Base-by-base conservation (phyloP, 2,797 vertebrate genomes). In the Chaetodon trifasciatus region DNA sequence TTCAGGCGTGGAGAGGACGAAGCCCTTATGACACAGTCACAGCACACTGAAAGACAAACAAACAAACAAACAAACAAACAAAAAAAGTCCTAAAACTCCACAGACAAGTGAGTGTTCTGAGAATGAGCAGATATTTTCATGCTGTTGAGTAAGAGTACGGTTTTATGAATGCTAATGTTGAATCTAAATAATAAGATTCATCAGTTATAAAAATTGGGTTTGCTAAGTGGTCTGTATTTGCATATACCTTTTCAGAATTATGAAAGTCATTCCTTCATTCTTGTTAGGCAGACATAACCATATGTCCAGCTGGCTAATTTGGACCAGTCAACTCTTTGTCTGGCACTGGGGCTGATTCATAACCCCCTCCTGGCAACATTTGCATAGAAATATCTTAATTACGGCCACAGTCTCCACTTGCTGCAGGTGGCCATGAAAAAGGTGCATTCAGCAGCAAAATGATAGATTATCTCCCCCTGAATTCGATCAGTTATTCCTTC, bases 341-440 rank as follows among this genome's bases (percentile, higher is more conserved):
- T 66, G 37, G 50, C 74, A 32, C 6, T 32, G 70, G 37, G 63
- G 42, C 76, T 81, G 49, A 78, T 84, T 88, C 76, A 76, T 70
- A 76, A 78, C 76, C 62, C 74, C 66, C 62, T 32, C 21, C 66
- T 79, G 32, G 49, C 46, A 68, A 70, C 35, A 92, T 91, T 89
- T 90, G 82, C 88, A 90, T 85, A 84, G 68, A 88, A 84, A 90
- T 83, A 75, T 88, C 78, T 84, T 90, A 71, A 92, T 92, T 84
- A 88, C 15, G 39, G 62, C 52, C 57, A 19, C 55, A 81, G 15
- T 62, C 63, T 70, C 37, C 60, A 74, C 58, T 52, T 69, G 69
- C 71, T 83, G 74, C 76, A 86, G 83, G 84, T 85, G 75, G 77
- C 37, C 23, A 47, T 23, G 68, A 78, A 72, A 85, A 77, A 78